Evolutionary conservation across 2,888 invertebrate species (phyloP).

Genomic region (Bembecia ichneumoniformis): DNA sequence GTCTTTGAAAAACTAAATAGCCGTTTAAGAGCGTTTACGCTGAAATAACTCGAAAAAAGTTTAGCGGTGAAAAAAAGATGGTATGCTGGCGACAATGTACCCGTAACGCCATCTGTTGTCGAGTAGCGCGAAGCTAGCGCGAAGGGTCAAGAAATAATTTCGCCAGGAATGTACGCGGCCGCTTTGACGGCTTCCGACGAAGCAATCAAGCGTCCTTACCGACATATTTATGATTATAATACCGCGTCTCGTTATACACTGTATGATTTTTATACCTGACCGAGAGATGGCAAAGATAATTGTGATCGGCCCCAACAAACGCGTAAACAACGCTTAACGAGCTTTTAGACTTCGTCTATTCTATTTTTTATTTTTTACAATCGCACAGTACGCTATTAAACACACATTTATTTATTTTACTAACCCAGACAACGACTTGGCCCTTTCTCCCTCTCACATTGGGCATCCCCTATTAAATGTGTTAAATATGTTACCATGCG

Average conservation of each 20-base stretch:
- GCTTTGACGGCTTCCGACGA: slow-evolving; percentile 69
- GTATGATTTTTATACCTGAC: slow-evolving; percentile 63
- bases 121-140: slow-evolving; percentile 47
- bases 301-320: slow-evolving; percentile 50
- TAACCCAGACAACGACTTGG: too few relatives aligned
- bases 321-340: slow-evolving; percentile 35
- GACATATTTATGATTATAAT: slow-evolving; percentile 72
- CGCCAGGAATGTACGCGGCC: slow-evolving; percentile 52
- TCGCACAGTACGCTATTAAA: not conserved
- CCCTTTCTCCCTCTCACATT: too few relatives aligned
- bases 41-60: slow-evolving; percentile 55
- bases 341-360: slow-evolving; percentile 3
- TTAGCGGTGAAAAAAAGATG: slow-evolving; percentile 38
- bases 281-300: slow-evolving; percentile 49
- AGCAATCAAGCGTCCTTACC: slow-evolving; percentile 69
- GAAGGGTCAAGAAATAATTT: slow-evolving; percentile 59
- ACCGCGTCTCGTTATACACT: slow-evolving; percentile 66
- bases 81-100: slow-evolving; percentile 53
- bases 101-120: slow-evolving; percentile 63
- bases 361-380: not conserved
- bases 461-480: too few relatives aligned
- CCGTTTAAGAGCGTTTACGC: slow-evolving; percentile 62
- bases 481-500: too few relatives aligned
- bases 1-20: slow-evolving; percentile 66
- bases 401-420: too few relatives aligned